Evolutionary conservation across 1,140 invertebrate genomes (phyloP).

Genomic region (Drosophila parabipectinata): DNA sequence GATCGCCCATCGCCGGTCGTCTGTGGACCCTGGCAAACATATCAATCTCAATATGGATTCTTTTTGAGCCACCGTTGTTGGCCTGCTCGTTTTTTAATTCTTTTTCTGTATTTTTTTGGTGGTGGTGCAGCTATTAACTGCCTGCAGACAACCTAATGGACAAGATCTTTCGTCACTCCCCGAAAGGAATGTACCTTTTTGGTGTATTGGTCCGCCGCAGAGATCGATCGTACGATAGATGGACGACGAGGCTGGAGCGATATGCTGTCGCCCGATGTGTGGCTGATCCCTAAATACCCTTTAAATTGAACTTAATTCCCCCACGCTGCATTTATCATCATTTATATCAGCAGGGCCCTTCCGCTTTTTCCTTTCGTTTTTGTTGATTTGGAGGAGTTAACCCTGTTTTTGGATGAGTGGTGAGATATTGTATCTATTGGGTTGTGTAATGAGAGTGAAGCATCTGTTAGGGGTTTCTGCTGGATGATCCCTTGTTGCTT

Average conservation of each 20-base stretch:
- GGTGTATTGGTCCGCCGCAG: conserved; percentile 6
- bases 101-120: background rate
- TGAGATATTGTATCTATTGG: conserved; percentile 26
- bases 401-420: conserved; percentile 18
- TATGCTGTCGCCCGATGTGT: conserved; percentile 37
- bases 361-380: conserved; percentile 9
- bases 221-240: conserved; percentile 37
- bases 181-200: conserved; percentile 58
- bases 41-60: conserved; percentile 62
- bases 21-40: conserved; percentile 50
- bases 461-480: conserved; percentile 16
- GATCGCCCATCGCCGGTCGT: conserved; percentile 7
- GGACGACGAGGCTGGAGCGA: conserved; percentile 8
- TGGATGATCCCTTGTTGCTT: background rate
- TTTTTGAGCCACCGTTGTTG: conserved; percentile 48
- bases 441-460: conserved; percentile 11
- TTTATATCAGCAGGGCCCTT: conserved; percentile 44
- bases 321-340: conserved; percentile 59
- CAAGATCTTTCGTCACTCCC: conserved; percentile 79
- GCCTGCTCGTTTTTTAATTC: conserved; percentile 29
- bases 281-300: conserved; percentile 65
- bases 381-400: conserved; percentile 24
- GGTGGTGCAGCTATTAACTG: conserved; percentile 67
- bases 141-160: conserved; percentile 76
- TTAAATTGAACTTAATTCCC: conserved; percentile 65